Conservation (phyloP, 2,797 vertebrate species). For the Xenentodon cancila region DNA sequence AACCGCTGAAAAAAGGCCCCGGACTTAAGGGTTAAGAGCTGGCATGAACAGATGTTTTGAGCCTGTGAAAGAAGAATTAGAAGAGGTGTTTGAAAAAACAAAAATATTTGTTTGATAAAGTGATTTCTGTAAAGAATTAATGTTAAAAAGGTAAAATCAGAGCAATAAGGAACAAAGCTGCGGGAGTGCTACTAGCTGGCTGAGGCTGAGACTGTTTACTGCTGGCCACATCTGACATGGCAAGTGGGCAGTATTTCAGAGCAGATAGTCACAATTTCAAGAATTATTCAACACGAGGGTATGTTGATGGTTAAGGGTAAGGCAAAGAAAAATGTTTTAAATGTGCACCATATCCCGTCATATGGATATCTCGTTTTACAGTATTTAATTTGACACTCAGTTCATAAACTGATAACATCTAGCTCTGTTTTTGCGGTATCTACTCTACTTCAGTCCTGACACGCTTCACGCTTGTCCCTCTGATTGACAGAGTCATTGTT, state of each 20-base stretch:
- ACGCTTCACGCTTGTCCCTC: no score
- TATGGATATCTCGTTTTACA: not conserved
- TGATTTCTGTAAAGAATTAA: slow-evolving; percentile 26
- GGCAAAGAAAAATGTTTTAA: not conserved
- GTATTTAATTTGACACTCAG: not conserved
- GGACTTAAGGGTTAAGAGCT: no score
- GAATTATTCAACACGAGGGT: slow-evolving; percentile 11
- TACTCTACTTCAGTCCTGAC: no score
- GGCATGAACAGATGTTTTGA: no score
- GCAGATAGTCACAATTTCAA: slow-evolving; percentile 30
- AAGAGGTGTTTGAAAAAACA: no score
- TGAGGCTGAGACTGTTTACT: slow-evolving; percentile 56
- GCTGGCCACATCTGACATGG: slow-evolving; percentile 8
- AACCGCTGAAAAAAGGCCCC: no score
- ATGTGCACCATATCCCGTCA: not conserved
- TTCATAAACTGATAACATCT: not conserved
- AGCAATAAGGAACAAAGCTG: slow-evolving; percentile 53
- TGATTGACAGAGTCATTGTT: no score
- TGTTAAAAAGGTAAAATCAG: slow-evolving; percentile 29
- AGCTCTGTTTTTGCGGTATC: not conserved
- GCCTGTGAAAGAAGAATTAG: no score
- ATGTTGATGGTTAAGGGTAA: not conserved
- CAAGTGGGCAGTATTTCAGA: slow-evolving; percentile 18
- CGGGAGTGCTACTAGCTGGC: slow-evolving; percentile 21
- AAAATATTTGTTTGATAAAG: no score